phyloP scores from a whole-genome alignment of 2,888 invertebrate genomes.

The Apamea sordens region DNA sequence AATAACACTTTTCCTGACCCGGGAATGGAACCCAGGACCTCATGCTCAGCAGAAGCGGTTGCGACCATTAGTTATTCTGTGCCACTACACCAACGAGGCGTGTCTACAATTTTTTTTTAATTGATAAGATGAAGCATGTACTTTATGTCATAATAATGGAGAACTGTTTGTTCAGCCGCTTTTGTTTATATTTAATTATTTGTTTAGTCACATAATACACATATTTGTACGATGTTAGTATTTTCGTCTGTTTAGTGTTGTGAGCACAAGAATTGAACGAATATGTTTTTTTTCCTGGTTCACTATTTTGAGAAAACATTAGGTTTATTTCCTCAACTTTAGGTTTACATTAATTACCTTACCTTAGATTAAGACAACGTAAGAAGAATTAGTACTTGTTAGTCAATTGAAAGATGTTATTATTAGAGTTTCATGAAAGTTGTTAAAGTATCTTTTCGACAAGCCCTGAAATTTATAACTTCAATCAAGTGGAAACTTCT shows the following conservation, averaged over 20 bases:
- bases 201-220: not conserved
- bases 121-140: not conserved
- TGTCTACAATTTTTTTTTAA: not conserved
- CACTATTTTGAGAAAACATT: not conserved
- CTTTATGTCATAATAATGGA: not conserved
- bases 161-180: not conserved
- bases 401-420: no score
- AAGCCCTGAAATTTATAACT: not conserved
- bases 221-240: conserved; percentile 5
- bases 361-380: not conserved
- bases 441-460: not conserved
- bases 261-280: not conserved
- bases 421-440: not conserved
- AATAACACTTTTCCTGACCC: not conserved
- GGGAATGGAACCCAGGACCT: not conserved
- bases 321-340: not conserved
- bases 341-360: not conserved
- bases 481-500: not conserved
- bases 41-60: not conserved
- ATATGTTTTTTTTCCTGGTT: not conserved
- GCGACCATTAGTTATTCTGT: no score
- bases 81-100: not conserved
- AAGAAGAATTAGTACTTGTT: not conserved
- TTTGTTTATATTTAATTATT: conserved; percentile 3
- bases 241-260: not conserved